Evolutionary conservation across 2,797 vertebrate species (phyloP).

Genomic region (Fistularia commersonii): DNA sequence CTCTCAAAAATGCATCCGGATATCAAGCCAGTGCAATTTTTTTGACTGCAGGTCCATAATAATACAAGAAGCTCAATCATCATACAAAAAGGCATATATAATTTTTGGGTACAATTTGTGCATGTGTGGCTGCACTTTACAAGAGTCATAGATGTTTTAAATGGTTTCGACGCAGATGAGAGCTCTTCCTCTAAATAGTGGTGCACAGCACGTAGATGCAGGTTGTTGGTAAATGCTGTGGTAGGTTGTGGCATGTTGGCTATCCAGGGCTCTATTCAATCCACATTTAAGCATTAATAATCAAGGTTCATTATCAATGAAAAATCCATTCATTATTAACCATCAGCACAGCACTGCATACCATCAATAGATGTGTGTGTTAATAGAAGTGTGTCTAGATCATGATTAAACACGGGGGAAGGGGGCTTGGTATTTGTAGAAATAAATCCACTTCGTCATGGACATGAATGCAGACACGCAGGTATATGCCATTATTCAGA

Average conservation of each 20-base stretch:
- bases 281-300: constrained; percentile 47
- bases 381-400: constrained; percentile 28
- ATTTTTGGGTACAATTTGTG: too few species aligned
- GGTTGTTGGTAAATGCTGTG: constrained; percentile 1
- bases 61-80: too few species aligned
- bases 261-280: constrained; percentile 16
- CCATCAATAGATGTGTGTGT: constrained; percentile 21
- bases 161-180: neutral
- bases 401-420: constrained; percentile 36
- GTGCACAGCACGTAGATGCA: neutral
- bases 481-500: constrained; percentile 13
- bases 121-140: neutral
- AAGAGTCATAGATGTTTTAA: neutral
- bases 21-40: too few species aligned
- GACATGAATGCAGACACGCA: neutral
- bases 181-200: neutral
- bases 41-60: too few species aligned
- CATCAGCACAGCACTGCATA: constrained; percentile 13
- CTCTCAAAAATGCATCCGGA: too few species aligned
- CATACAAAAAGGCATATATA: too few species aligned
- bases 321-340: constrained; percentile 56
- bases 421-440: constrained; percentile 44
- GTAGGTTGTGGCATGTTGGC: neutral
- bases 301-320: constrained; percentile 54
- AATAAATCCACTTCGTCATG: constrained; percentile 26